Evolutionary conservation across 53 echinoderm and acorn worm species (phyloP).

Genomic region (Stichopus horrens): DNA sequence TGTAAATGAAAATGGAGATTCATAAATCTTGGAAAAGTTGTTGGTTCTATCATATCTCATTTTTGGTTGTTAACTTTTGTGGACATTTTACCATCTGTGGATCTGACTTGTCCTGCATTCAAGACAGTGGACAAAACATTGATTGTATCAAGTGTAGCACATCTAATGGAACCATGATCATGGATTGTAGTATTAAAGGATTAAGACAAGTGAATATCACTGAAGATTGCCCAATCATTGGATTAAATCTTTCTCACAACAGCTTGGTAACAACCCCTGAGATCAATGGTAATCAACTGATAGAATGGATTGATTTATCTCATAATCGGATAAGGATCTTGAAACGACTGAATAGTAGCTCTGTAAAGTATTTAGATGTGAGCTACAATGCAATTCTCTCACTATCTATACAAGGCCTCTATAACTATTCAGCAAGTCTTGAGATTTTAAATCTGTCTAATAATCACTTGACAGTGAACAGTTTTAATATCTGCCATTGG

Average conservation of each 20-base stretch:
- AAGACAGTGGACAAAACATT: neutral
- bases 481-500: neutral
- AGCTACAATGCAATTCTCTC: neutral
- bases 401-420: neutral
- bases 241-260: constrained; percentile 25
- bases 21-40: no score
- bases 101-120: no score
- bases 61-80: no score
- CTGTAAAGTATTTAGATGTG: neutral
- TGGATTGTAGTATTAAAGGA: neutral
- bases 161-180: neutral
- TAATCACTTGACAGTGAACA: neutral
- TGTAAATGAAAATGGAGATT: no score
- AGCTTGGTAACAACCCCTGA: neutral
- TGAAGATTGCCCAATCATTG: neutral
- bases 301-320: constrained; percentile 27
- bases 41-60: no score
- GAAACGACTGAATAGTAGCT: neutral
- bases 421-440: neutral
- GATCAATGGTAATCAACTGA: neutral
- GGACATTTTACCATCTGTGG: no score
- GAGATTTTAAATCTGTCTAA: neutral
- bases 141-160: neutral
- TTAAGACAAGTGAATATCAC: no score
- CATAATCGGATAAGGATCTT: neutral